Evolutionary conservation across 2,797 vertebrate species (phyloP).

Genomic region (Furcifer pardalis): DNA sequence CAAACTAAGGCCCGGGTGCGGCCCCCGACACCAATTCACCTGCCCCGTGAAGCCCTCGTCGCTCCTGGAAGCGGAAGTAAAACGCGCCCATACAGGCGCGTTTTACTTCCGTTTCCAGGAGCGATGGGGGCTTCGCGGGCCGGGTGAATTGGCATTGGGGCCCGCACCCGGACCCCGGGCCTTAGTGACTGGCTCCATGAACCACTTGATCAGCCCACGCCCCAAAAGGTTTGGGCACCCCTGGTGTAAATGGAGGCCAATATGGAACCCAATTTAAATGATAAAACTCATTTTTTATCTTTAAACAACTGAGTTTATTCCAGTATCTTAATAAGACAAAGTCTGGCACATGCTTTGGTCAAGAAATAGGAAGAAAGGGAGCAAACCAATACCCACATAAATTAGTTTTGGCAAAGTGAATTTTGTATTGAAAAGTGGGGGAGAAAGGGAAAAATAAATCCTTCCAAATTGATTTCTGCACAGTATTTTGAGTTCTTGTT

Average conservation of each 20-base stretch:
- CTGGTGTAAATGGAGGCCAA: background rate
- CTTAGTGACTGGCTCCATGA: no score
- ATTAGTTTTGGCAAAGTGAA: slow-evolving; percentile 65
- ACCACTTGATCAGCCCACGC: no score
- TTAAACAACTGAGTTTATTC: slow-evolving; percentile 80
- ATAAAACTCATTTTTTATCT: slow-evolving; percentile 56
- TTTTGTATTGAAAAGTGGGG: slow-evolving; percentile 45
- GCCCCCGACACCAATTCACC: no score
- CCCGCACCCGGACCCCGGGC: no score
- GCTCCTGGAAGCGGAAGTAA: no score
- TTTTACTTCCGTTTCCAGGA: no score
- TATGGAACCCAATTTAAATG: slow-evolving; percentile 40
- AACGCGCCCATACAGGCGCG: no score
- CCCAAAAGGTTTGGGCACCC: no score
- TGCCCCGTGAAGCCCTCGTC: no score
- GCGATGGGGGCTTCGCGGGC: no score
- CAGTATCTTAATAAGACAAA: slow-evolving; percentile 67
- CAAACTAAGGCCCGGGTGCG: no score
- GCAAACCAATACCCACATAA: slow-evolving; percentile 59
- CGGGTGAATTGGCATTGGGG: no score
- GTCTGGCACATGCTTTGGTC: slow-evolving; percentile 79
- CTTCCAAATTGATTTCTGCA: slow-evolving; percentile 57
- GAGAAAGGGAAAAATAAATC: slow-evolving; percentile 52
- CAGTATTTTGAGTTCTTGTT: slow-evolving; percentile 56
- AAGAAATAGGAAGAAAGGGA: slow-evolving; percentile 67